phyloP scores from a whole-genome alignment of 2,113 vertebrate species.

The Rutilus rutilus region DNA sequence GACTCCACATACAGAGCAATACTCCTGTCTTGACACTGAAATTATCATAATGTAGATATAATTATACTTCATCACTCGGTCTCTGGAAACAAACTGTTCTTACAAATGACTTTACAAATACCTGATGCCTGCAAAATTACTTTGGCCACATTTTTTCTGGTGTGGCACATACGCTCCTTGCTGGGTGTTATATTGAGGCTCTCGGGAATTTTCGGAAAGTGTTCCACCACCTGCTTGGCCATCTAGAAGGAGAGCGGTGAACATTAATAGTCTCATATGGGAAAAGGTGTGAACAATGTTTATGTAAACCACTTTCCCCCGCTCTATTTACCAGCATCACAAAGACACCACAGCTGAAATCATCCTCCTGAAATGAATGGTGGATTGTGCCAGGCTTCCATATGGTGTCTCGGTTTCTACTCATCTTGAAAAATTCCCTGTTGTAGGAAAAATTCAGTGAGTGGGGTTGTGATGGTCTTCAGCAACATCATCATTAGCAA shows the following conservation, averaged over 20 bases:
- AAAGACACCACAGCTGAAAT: slow-evolving; percentile 27
- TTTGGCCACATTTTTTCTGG: too few species aligned
- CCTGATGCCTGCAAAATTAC: not conserved
- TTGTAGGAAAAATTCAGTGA: not conserved
- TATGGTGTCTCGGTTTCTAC: too few species aligned
- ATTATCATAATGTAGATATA: not conserved
- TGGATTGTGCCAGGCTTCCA: not conserved
- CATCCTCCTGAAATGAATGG: not conserved
- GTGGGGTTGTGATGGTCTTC: not conserved
- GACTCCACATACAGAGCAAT: not conserved
- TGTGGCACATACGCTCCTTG: not conserved
- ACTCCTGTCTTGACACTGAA: not conserved
- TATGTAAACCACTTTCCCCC: not conserved
- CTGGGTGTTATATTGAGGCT: not conserved
- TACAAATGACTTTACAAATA: not conserved
- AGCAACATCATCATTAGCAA: not conserved
- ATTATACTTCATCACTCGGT: not conserved
- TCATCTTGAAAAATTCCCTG: slow-evolving; percentile 25
- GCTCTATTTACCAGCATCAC: slow-evolving; percentile 14
- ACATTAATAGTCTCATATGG: not conserved
- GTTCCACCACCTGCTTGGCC: too few species aligned
- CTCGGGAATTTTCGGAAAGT: not conserved
- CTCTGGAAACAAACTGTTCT: not conserved
- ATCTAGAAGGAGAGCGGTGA: too few species aligned
- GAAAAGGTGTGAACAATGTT: not conserved